These are phyloP conservation scores for Mythimna impura DNA, from an alignment of 2,888 invertebrate species.

Conservation along the genomic window DNA sequence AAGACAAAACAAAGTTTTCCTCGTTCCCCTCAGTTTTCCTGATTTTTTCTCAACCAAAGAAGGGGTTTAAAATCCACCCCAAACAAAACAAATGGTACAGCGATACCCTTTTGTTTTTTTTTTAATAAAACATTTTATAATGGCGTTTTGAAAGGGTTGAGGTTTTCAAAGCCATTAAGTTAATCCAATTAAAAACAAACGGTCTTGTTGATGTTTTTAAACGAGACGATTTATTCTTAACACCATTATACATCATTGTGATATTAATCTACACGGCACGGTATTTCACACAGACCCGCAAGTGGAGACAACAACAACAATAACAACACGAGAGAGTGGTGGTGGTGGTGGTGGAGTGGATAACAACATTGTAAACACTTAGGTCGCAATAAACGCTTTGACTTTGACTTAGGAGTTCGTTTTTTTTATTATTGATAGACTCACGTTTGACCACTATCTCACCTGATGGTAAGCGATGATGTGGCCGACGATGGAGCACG, in stretches of 20 bases:
- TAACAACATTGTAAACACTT: no score
- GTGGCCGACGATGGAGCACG: no score
- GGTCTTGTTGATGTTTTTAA: constrained; percentile 36
- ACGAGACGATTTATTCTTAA: constrained; percentile 12
- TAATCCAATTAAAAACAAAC: constrained; percentile 46
- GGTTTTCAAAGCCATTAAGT: constrained; percentile 34
- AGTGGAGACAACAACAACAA: no score
- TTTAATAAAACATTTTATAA: constrained; percentile 38
- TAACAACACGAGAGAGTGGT: no score
- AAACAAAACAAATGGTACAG: constrained; percentile 47
- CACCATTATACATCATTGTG: not conserved
- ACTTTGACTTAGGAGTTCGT: no score
- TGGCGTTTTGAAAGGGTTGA: constrained; percentile 39
- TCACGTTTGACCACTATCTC: no score
- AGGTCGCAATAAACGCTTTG: no score
- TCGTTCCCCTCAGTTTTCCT: constrained; percentile 1
- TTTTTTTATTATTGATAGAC: no score
- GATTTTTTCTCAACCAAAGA: constrained; percentile 11
- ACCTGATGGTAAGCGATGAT: no score
- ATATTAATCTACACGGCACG: not conserved
- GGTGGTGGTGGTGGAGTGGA: no score
- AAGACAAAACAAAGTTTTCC: constrained; percentile 1
- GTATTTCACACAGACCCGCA: no score
- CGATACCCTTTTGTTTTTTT: constrained; percentile 45
- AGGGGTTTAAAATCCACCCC: constrained; percentile 17